phyloP scores from a whole-genome alignment of 2,888 invertebrate genomes.

The Microctonus brassicae region DNA sequence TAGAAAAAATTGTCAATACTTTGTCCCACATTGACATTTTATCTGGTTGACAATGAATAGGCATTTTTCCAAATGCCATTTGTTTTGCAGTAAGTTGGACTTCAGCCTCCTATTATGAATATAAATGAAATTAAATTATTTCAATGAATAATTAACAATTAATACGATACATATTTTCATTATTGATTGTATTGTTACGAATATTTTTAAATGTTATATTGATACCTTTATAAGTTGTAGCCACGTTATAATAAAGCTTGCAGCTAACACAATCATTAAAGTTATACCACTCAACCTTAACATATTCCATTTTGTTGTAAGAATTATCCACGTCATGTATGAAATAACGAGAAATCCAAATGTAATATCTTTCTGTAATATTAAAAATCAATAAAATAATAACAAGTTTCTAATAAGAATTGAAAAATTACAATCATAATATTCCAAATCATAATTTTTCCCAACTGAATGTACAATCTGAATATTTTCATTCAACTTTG shows the following conservation, averaged over 20 bases:
- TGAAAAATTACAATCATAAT: too few relatives aligned
- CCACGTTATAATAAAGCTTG: conserved; percentile 58
- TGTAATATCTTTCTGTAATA: conserved; percentile 44
- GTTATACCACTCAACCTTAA: conserved; percentile 44
- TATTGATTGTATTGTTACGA: background rate
- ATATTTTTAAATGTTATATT: too few relatives aligned
- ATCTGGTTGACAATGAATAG: conserved; percentile 54
- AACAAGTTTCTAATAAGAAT: conserved; percentile 10
- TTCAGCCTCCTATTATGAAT: conserved; percentile 54
- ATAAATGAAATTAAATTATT: conserved; percentile 3
- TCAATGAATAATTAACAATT: too few relatives aligned
- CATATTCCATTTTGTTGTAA: conserved; percentile 43
- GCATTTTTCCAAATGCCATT: conserved; percentile 50
- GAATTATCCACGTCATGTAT: conserved; percentile 39
- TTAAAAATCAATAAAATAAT: conserved; percentile 16
- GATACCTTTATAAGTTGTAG: conserved; percentile 57
- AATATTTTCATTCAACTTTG: too few relatives aligned
- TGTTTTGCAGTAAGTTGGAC: conserved; percentile 52
- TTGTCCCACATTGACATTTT: conserved; percentile 51
- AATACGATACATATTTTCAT: too few relatives aligned
- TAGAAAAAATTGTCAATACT: conserved; percentile 32
- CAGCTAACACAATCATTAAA: conserved; percentile 46
- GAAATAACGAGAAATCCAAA: conserved; percentile 32
- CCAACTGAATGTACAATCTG: too few relatives aligned
- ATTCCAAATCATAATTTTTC: too few relatives aligned